phyloP scores from a whole-genome alignment of 2,113 vertebrate genomes.

The Triplophysa dalaica region DNA sequence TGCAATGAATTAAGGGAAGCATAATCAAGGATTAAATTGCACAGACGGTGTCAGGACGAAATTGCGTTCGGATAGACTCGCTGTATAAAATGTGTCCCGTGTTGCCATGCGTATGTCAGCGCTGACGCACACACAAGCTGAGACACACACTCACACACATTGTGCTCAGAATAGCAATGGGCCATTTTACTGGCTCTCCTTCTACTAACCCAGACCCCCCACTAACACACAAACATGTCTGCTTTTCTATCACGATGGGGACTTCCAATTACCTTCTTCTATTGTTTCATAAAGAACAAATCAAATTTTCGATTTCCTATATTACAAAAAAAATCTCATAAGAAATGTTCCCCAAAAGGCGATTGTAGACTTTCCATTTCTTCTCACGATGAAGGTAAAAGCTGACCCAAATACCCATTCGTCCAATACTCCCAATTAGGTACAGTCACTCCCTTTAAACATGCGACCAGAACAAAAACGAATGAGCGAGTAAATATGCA shows the following conservation, averaged over 20 bases:
- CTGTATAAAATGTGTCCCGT: background rate
- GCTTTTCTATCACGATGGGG: background rate
- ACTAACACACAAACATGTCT: slow-evolving; percentile 3
- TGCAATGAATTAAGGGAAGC: background rate
- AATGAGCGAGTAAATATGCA: background rate
- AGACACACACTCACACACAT: background rate
- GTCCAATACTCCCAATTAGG: background rate
- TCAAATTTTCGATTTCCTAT: background rate
- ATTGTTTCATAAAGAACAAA: background rate
- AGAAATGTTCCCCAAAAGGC: too few species aligned
- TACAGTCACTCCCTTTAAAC: background rate
- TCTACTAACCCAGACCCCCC: slow-evolving; percentile 6
- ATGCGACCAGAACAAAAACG: background rate
- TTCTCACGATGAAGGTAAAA: background rate
- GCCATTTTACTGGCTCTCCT: slow-evolving; percentile 35
- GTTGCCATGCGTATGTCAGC: slow-evolving; percentile 17
- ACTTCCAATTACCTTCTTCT: background rate
- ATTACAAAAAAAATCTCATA: too few species aligned
- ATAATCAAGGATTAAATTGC: slow-evolving; percentile 14
- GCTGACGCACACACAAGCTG: background rate
- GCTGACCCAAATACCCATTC: background rate
- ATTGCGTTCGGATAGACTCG: background rate
- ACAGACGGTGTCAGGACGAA: background rate
- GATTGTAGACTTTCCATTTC: too few species aligned
- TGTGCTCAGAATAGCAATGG: slow-evolving; percentile 41